These are phyloP conservation scores for Fundulus diaphanus DNA, from an alignment of 2,797 vertebrate species.

Conservation along the genomic window DNA sequence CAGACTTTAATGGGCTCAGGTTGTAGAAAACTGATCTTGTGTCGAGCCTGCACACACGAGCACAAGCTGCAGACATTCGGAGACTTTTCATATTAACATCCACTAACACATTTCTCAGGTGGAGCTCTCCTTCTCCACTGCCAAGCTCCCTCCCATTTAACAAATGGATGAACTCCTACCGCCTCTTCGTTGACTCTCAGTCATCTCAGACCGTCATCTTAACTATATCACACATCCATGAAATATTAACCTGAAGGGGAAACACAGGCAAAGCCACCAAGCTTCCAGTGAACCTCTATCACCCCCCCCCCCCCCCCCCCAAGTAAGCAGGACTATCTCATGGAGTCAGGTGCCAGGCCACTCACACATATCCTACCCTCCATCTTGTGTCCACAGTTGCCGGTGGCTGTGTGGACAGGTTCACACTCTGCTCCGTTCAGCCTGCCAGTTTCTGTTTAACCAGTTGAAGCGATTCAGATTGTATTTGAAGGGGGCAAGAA, in stretches of 20 bases:
- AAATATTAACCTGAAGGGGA: constrained; percentile 72
- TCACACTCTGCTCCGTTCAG: constrained; percentile 61
- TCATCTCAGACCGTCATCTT: constrained; percentile 70
- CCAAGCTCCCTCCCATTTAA: constrained; percentile 42
- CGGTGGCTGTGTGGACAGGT: constrained; percentile 58
- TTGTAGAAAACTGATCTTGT: constrained; percentile 46
- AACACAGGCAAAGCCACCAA: constrained; percentile 59
- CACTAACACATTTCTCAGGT: constrained; percentile 61
- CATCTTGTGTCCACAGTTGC: constrained; percentile 76
- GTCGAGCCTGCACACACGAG: constrained; percentile 24
- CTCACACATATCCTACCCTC: constrained; percentile 70
- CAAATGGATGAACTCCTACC: constrained; percentile 64
- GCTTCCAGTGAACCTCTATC: constrained; percentile 33
- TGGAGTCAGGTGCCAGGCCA: constrained; percentile 68
- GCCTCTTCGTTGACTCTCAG: constrained; percentile 48
- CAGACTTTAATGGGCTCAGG: constrained; percentile 75
- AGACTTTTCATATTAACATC: constrained; percentile 64
- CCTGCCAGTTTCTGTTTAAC: constrained; percentile 73
- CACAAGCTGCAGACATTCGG: constrained; percentile 52
- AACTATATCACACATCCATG: constrained; percentile 64
- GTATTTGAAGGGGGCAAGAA: constrained; percentile 62
- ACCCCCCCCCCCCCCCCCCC: neutral
- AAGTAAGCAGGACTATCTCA: constrained; percentile 66
- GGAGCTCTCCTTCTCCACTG: constrained; percentile 33
- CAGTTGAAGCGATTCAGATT: constrained; percentile 70